Base-by-base conservation (phyloP, 2,113 vertebrate genomes). In the Oryctolagus cuniculus region DNA sequence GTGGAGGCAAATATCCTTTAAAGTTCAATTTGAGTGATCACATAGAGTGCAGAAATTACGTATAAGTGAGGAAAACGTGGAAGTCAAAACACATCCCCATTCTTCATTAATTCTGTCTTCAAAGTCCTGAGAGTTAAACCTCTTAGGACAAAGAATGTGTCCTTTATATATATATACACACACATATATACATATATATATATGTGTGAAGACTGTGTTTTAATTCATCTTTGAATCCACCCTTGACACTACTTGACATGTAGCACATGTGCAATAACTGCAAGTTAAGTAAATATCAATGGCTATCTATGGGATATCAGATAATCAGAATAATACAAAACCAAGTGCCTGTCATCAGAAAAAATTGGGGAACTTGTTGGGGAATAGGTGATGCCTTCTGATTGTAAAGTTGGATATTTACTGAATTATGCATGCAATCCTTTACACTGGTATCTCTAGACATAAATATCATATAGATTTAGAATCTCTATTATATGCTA, bases 1-100 rank as follows among this genome's bases (percentile, higher is more conserved):
- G 98, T 99, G 96, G 98, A 97, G 96, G 99, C 99, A 95, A 99
- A 99, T 99, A 99, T 99, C 99, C 99, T 99, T 99, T 96, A 8
- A 67, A 51, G 66, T 84, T 75, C 44, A 6, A 1, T 72, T 3
- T 69, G 34, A 21, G 6, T 36, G n/a, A 61, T 80, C 73, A 36
- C 2, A 11, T 3, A 5, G 5, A 34, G 53, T 61, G 25, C 34
- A 74, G 70, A 87, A 51, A 67, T 49, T 25, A n/a, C 24, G 10
- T 13, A 16, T 22, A 44, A 83, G 25, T 79, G 51, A 77, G 27
- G 72, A 58, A 84, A 61, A n/a, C 38, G 3, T 2, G 53, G 25
- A 34, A 24, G 66, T 19, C 63, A 75, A 70, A 92, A 73, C 34
- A 34, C 3, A 38, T 38, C 72, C n/a, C 77, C 9, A 7, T 80